phyloP scores from a whole-genome alignment of 2,888 invertebrate genomes.

The Tetranychus piercei region DNA sequence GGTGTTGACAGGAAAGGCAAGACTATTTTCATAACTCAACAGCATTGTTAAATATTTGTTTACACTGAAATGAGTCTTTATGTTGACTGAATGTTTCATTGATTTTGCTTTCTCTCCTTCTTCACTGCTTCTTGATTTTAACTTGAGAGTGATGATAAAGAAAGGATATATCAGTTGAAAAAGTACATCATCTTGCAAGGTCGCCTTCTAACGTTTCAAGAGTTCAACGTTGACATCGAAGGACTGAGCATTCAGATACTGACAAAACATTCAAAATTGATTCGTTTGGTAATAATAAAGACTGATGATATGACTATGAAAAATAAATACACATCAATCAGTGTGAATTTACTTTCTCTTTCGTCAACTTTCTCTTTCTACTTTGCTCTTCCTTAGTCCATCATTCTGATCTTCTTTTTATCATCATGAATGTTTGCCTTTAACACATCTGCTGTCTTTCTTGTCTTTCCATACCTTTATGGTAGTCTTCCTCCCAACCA shows the following conservation, averaged over 20 bases:
- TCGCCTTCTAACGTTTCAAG: too few species aligned
- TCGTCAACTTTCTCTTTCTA: not conserved
- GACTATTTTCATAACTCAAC: not conserved
- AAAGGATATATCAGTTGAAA: too few species aligned
- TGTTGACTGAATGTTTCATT: not conserved
- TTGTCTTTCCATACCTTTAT: not conserved
- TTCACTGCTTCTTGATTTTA: not conserved
- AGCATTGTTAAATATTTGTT: not conserved
- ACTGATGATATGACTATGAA: too few species aligned
- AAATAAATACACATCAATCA: too few species aligned
- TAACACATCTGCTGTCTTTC: not conserved
- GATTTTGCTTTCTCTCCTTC: not conserved
- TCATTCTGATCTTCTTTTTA: not conserved
- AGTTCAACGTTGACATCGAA: too few species aligned
- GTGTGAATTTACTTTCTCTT: not conserved
- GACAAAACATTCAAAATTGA: too few species aligned
- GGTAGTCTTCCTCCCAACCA: constrained; percentile 79
- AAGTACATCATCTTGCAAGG: too few species aligned
- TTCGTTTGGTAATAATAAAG: too few species aligned
- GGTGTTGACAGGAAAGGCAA: not conserved
- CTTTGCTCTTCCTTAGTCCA: not conserved
- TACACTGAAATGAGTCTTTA: not conserved
- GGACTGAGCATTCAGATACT: too few species aligned
- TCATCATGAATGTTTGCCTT: not conserved
- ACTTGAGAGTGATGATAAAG: not conserved